Conservation (phyloP, 2,797 vertebrate genomes). For the Darevskia mixta region DNA sequence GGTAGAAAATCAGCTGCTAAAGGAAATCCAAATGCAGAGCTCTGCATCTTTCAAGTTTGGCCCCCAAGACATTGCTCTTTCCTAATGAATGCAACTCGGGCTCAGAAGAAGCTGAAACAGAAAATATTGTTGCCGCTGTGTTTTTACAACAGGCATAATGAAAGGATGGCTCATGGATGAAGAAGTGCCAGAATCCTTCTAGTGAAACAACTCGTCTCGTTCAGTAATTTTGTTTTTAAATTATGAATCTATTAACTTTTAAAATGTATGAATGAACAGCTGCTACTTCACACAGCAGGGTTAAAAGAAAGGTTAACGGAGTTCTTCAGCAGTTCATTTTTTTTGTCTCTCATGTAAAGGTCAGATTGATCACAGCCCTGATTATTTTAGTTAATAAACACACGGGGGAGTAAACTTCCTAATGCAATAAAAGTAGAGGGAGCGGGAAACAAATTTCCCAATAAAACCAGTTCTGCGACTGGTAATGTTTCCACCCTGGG, state of each 20-base stretch:
- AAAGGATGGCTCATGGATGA: neutral
- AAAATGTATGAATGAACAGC: slow-evolving; percentile 22
- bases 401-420: neutral
- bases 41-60: neutral
- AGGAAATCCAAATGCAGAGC: neutral
- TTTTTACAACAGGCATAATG: slow-evolving; percentile 1
- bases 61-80: neutral
- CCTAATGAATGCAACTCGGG: neutral
- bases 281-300: slow-evolving; percentile 4
- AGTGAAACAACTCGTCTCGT: neutral
- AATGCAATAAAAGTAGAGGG: slow-evolving; percentile 10
- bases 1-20: neutral
- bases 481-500: neutral
- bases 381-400: slow-evolving; percentile 10
- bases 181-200: neutral
- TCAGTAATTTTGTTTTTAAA: slow-evolving; percentile 30
- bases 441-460: neutral
- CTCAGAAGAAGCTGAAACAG: neutral
- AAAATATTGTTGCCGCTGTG: neutral
- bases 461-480: neutral
- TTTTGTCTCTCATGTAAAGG: slow-evolving; percentile 1
- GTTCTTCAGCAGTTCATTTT: slow-evolving; percentile 11
- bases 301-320: slow-evolving; percentile 29
- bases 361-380: slow-evolving; percentile 9
- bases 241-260: slow-evolving; percentile 30